These are phyloP conservation scores for Ferrisia virgata DNA, from an alignment of 2,888 invertebrate genomes.

Conservation along the genomic window DNA sequence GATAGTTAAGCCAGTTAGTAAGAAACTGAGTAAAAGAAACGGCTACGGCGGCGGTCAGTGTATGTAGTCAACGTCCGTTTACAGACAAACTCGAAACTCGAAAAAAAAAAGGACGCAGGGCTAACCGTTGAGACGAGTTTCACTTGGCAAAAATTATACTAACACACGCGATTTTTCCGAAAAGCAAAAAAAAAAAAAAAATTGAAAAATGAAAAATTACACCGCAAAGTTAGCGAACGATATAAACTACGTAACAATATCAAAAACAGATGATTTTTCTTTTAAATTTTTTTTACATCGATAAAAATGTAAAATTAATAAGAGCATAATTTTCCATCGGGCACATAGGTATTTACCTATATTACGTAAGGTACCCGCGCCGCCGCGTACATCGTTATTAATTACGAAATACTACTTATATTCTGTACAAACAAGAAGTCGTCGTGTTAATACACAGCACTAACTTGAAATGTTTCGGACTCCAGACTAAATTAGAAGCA, in stretches of 20 bases:
- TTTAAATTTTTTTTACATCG: not conserved
- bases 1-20: conserved; percentile 37
- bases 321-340: not conserved
- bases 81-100: not conserved
- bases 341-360: not conserved
- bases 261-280: no score
- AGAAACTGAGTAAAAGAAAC: conserved; percentile 35
- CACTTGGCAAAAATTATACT: not conserved
- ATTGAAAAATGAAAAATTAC: not conserved
- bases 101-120: not conserved
- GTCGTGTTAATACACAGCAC: conserved; percentile 43
- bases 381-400: conserved; percentile 23
- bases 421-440: conserved; percentile 26
- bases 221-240: not conserved
- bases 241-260: not conserved
- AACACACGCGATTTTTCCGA: conserved; percentile 9
- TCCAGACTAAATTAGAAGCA: conserved; percentile 44
- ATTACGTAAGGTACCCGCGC: not conserved
- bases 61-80: conserved; percentile 39
- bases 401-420: conserved; percentile 12
- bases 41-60: conserved; percentile 25
- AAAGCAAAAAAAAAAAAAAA: not conserved
- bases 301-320: not conserved
- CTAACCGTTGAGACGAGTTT: not conserved
- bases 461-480: conserved; percentile 39